phyloP scores from a whole-genome alignment of 2,113 vertebrate genomes.

The Promerops cafer region DNA sequence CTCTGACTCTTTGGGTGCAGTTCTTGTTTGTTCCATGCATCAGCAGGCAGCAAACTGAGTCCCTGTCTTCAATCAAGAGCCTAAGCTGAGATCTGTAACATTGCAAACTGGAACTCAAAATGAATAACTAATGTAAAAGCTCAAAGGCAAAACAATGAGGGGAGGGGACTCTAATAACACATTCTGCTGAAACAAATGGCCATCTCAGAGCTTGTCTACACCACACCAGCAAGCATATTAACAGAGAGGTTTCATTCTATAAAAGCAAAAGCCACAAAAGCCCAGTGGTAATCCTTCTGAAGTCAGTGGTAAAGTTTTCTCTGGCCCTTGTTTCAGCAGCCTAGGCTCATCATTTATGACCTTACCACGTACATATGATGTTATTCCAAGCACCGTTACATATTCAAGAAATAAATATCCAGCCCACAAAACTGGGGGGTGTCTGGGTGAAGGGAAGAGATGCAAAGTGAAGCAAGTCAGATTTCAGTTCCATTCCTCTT shows the following conservation, averaged over 20 bases:
- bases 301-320: neutral
- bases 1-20: neutral
- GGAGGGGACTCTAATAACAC: neutral
- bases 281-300: neutral
- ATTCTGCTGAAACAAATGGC: constrained; percentile 27
- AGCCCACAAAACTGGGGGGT: neutral
- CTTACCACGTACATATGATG: neutral
- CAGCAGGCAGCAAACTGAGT: constrained; percentile 20
- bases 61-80: constrained; percentile 51
- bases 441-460: neutral
- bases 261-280: neutral
- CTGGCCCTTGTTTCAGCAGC: neutral
- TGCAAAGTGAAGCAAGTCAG: neutral
- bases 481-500: neutral
- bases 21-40: neutral
- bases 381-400: neutral
- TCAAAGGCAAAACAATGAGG: constrained; percentile 25
- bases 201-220: constrained; percentile 11
- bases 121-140: constrained; percentile 37
- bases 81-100: constrained; percentile 34
- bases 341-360: neutral
- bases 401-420: neutral
- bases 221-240: neutral
- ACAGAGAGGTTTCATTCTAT: neutral
- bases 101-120: constrained; percentile 32